Evolutionary conservation across 2,797 vertebrate genomes (phyloP), one percentile per base, ranked within the genome.

Genomic region (Pelodytes ibericus): DNA sequence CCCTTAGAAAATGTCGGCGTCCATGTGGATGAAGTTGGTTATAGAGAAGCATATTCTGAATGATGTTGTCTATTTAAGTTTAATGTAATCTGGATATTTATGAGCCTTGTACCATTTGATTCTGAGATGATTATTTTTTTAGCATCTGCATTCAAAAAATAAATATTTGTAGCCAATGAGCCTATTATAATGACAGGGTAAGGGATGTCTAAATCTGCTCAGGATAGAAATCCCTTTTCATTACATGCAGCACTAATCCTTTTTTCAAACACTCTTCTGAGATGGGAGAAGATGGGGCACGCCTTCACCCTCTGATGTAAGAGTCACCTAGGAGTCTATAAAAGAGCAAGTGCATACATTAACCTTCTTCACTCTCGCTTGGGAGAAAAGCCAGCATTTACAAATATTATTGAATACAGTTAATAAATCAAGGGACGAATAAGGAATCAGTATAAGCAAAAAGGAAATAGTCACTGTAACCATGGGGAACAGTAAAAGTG

Each of bases 401-500:
- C 24, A 47, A 6, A 57, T 15, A 53, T 11, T 26, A n/a, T n/a
- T n/a, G 29, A 33, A 8, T n/a, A 20, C 15, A 7, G 22, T 41
- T 24, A 25, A 3, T 44, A 41, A 49, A 39, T n/a, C n/a, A 26
- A 26, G 8, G 20, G 2, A 24, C 26, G 69, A 47, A 58, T 18
- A 56, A 47, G 5, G 51, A 63, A 16, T 44, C 18, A 8, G 61
- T 2, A 20, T 4, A 29, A 29, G 8, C 1, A 20, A 41, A 31
- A 16, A 62, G 7, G n/a, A 77, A 64, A 22, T 6, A n/a, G n/a
- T n/a, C 7, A n/a, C 7, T n/a, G 8, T 33, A 10, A 69, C 47
- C n/a, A 98, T 97, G 96, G 96, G 96, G 33, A 97, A 97, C 81
- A 92, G 84, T 0, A 96, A 91, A 77, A 98, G 95, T 26, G 92